Conservation (phyloP, 2,888 invertebrate genomes). For the Xylophagus ater region DNA sequence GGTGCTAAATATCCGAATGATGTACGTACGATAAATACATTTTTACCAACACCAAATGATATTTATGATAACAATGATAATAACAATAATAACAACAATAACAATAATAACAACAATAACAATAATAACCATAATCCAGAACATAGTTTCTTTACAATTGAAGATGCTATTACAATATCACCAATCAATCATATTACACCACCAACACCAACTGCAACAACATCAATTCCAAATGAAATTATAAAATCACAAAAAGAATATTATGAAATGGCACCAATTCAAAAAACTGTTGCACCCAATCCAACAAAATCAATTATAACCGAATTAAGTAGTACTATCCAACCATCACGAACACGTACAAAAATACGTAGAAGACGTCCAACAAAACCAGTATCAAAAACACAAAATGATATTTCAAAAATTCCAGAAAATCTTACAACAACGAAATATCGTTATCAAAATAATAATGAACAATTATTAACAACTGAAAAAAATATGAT, state of each 20-base stretch:
- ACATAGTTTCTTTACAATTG: conserved; percentile 21
- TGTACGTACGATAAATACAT: background rate
- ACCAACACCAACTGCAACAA: conserved; percentile 5
- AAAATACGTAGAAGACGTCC: background rate
- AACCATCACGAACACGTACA: background rate
- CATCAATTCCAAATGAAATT: background rate
- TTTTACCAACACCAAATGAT: conserved; percentile 9
- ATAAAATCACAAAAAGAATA: background rate
- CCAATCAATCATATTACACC: conserved; percentile 9
- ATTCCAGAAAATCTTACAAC: too few species aligned
- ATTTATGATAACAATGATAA: conserved; percentile 3
- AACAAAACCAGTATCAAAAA: background rate
- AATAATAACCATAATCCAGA: conserved; percentile 8
- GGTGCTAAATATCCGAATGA: too few species aligned
- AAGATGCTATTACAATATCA: conserved; percentile 19
- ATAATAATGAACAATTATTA: too few species aligned
- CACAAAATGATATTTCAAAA: too few species aligned
- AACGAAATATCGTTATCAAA: too few species aligned
- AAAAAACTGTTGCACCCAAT: background rate
- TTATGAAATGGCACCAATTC: background rate
- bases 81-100: conserved; percentile 3
- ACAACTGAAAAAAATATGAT: too few species aligned
- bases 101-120: conserved; percentile 5
- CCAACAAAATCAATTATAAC: background rate
- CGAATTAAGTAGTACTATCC: background rate